Evolutionary conservation across 2,888 invertebrate genomes (phyloP).

Genomic region (Nemotelus pantherinus): DNA sequence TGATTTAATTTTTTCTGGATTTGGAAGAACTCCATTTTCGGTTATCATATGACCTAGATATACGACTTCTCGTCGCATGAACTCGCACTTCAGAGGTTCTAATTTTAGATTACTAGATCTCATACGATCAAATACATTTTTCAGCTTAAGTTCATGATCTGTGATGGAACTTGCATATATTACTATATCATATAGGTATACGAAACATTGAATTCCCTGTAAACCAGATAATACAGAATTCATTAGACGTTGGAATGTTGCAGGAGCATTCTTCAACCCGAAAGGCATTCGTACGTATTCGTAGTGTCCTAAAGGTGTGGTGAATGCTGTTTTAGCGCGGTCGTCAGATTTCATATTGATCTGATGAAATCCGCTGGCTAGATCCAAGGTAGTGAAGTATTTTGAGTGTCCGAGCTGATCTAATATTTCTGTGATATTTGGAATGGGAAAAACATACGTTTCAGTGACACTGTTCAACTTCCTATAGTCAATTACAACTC

Average conservation of each 20-base stretch:
- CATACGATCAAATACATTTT: slow-evolving; percentile 52
- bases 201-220: too few relatives aligned
- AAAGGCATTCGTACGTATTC: slow-evolving; percentile 53
- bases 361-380: slow-evolving; percentile 54
- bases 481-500: too few relatives aligned
- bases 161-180: too few relatives aligned
- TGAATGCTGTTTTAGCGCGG: slow-evolving; percentile 59
- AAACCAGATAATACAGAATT: slow-evolving; percentile 53
- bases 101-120: slow-evolving; percentile 52
- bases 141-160: slow-evolving; percentile 51
- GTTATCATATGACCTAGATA: slow-evolving; percentile 55
- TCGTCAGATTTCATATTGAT: slow-evolving; percentile 56
- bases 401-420: too few relatives aligned
- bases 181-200: too few relatives aligned
- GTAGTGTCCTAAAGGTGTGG: slow-evolving; percentile 56
- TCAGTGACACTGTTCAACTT: slow-evolving; percentile 59
- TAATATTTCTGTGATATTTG: too few relatives aligned
- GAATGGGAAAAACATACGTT: slow-evolving; percentile 55
- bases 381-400: too few relatives aligned
- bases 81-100: slow-evolving; percentile 54
- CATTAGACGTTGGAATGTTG: slow-evolving; percentile 58
- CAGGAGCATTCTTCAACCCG: slow-evolving; percentile 62
- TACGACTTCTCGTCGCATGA: slow-evolving; percentile 17
- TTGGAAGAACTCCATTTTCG: slow-evolving; percentile 52
- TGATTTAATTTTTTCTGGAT: slow-evolving; percentile 2